These are phyloP conservation scores for Bombyx mandarina DNA, from an alignment of 1,140 invertebrate genomes.

Conservation along the genomic window DNA sequence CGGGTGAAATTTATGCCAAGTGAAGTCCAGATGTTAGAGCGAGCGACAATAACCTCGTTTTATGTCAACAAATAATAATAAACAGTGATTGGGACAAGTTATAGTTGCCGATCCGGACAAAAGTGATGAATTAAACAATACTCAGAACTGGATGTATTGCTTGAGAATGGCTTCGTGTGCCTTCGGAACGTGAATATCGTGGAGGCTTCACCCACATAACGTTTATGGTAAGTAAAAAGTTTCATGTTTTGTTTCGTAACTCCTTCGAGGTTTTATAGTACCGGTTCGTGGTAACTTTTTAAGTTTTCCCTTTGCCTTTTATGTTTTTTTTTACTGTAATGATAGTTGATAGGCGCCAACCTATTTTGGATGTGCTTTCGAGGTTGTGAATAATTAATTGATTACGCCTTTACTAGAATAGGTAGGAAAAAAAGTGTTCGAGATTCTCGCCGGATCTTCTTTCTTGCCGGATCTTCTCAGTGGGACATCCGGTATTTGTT, in stretches of 20 bases:
- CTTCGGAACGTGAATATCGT: conserved; percentile 46
- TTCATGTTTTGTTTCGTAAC: conserved; percentile 65
- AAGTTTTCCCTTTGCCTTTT: conserved; percentile 2
- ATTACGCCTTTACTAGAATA: too few species aligned
- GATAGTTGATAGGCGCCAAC: too few species aligned
- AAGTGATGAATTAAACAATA: conserved; percentile 63
- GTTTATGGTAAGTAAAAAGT: conserved; percentile 67
- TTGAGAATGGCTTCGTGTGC: conserved; percentile 48
- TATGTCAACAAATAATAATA: conserved; percentile 61
- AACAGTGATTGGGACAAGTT: conserved; percentile 59
- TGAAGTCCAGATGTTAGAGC: conserved; percentile 46
- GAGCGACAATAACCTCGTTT: conserved; percentile 52
- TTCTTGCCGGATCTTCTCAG: too few species aligned
- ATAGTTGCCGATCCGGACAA: conserved; percentile 32
- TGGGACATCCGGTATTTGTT: too few species aligned
- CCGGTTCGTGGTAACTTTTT: conserved; percentile 16
- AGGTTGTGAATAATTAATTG: too few species aligned
- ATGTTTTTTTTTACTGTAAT: conserved; percentile 23
- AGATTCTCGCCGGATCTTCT: too few species aligned
- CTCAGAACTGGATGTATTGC: conserved; percentile 52
- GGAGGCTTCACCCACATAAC: conserved; percentile 60
- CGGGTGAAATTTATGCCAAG: conserved; percentile 49
- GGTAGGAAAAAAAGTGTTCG: too few species aligned
- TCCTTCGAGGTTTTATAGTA: conserved; percentile 23
- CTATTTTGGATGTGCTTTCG: too few species aligned